These are phyloP conservation scores for Plagodis pulveraria DNA, from an alignment of 2,888 invertebrate species.

Conservation along the genomic window DNA sequence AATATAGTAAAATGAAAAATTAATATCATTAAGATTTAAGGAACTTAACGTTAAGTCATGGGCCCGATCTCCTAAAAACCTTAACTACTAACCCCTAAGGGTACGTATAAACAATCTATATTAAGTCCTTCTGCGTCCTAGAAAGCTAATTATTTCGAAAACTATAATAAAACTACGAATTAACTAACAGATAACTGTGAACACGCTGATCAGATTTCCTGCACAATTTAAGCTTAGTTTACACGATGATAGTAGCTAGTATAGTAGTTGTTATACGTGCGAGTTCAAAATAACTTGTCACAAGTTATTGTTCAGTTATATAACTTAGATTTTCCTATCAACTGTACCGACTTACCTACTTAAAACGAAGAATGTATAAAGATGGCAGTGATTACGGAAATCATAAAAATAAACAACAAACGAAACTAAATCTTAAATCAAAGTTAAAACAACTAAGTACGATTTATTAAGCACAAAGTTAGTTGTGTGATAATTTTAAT, in stretches of 20 bases:
- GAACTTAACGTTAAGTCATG: slow-evolving; percentile 82
- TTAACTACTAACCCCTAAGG: slow-evolving; percentile 65
- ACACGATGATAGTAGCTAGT: slow-evolving; percentile 15
- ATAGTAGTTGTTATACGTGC: not conserved
- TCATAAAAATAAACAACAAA: too few relatives aligned
- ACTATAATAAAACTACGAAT: slow-evolving; percentile 62
- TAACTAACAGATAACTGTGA: slow-evolving; percentile 45
- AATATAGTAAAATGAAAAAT: slow-evolving; percentile 38
- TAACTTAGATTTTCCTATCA: too few relatives aligned
- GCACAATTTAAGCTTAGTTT: slow-evolving; percentile 17
- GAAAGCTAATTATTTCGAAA: slow-evolving; percentile 78
- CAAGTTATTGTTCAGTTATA: too few relatives aligned
- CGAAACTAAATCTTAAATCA: too few relatives aligned
- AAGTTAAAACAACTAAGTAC: too few relatives aligned
- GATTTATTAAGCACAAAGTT: too few relatives aligned
- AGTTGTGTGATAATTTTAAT: too few relatives aligned
- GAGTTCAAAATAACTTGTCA: not conserved
- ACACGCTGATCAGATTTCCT: slow-evolving; percentile 43
- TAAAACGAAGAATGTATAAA: too few relatives aligned
- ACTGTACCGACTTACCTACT: too few relatives aligned
- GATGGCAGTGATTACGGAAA: too few relatives aligned
- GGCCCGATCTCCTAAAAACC: slow-evolving; percentile 79
- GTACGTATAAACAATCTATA: slow-evolving; percentile 75
- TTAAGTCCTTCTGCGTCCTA: slow-evolving; percentile 66
- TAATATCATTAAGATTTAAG: slow-evolving; percentile 52